A percentile compares a stretch with the other conserved stretches of the same genome.
phyloP scores from a whole-genome alignment of 1,140 invertebrate species.

The Temnothorax longispinosus region DNA sequence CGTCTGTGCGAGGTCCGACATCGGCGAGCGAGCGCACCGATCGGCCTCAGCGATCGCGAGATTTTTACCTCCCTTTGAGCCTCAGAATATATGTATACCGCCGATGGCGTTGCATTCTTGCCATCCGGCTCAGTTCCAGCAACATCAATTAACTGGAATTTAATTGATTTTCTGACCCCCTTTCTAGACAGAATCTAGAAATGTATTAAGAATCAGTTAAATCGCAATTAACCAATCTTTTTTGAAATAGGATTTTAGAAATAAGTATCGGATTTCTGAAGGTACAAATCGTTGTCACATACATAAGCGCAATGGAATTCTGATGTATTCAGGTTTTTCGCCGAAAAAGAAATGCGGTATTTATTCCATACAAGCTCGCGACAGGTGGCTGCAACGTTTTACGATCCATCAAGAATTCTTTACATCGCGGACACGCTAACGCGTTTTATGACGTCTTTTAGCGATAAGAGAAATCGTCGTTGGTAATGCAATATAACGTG shows the following conservation, averaged over 20 bases:
- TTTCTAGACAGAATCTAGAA: neutral
- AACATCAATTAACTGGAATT: neutral
- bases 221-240: neutral
- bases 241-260: neutral
- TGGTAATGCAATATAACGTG: neutral
- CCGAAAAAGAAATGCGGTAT: neutral
- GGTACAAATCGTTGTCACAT: neutral
- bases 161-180: neutral
- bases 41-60: conserved; percentile 50
- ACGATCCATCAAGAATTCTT: neutral
- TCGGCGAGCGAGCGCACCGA: conserved; percentile 36
- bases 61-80: conserved; percentile 57
- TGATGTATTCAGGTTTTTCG: neutral
- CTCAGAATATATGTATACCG: neutral
- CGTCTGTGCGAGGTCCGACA: conserved; percentile 7
- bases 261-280: neutral
- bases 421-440: neutral
- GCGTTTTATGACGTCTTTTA: neutral
- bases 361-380: neutral
- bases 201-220: neutral
- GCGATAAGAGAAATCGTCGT: conserved; percentile 14
- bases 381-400: neutral
- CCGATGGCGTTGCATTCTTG: neutral
- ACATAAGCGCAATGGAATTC: neutral
- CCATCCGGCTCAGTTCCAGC: neutral